phyloP scores from a whole-genome alignment of 2,113 vertebrate species.

The Mohoua ochrocephala region DNA sequence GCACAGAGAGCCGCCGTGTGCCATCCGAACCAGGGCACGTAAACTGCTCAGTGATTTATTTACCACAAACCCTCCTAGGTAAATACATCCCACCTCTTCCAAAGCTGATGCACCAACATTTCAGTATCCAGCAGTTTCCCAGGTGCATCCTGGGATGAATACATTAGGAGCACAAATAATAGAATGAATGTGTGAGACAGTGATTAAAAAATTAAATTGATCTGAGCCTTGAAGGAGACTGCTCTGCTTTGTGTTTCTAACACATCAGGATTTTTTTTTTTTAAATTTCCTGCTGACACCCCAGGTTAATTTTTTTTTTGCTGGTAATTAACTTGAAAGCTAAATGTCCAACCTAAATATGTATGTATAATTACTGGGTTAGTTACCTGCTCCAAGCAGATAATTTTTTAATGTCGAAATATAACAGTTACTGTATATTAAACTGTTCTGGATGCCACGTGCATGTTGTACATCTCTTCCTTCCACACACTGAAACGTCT shows the following conservation, averaged over 20 bases:
- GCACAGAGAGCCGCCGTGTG: background rate
- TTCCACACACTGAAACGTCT: background rate
- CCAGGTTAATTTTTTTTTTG: conserved; percentile 20
- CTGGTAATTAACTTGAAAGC: conserved; percentile 34
- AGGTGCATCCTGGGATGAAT: background rate
- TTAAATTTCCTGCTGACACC: background rate
- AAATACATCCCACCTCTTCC: background rate
- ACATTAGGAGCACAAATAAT: background rate
- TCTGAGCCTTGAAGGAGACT: background rate
- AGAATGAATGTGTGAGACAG: background rate
- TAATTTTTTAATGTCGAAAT: background rate
- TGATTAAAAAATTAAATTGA: conserved; percentile 46
- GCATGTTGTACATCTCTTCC: background rate
- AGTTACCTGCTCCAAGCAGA: background rate
- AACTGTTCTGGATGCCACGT: background rate
- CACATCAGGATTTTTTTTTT: background rate
- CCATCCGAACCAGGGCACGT: background rate
- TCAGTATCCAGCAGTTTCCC: background rate
- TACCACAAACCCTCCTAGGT: background rate
- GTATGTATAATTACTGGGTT: background rate
- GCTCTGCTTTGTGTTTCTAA: conserved; percentile 1
- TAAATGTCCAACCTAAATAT: conserved; percentile 15
- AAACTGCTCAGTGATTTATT: background rate
- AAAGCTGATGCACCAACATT: background rate
- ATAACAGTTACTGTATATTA: background rate